phyloP scores from a whole-genome alignment of 2,888 invertebrate genomes.

The Scrobipalpa atriplicella region DNA sequence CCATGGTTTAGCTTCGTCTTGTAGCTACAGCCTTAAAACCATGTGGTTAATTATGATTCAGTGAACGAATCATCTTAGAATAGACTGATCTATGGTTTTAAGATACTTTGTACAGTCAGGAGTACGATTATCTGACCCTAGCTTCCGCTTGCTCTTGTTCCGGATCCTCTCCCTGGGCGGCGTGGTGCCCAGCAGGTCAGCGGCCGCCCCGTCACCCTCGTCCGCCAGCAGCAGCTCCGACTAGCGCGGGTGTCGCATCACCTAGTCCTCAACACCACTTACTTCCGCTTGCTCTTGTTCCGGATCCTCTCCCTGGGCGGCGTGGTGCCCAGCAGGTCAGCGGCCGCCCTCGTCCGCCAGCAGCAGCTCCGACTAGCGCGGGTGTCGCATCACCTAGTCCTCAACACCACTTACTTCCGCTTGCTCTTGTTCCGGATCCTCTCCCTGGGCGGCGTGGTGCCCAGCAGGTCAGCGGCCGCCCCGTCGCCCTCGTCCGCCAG shows the following conservation, averaged over 20 bases:
- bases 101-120: too few species aligned
- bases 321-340: slow-evolving; percentile 88
- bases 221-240: slow-evolving; percentile 62
- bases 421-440: slow-evolving; percentile 85
- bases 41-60: too few species aligned
- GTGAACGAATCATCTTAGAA: too few species aligned
- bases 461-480: slow-evolving; percentile 85
- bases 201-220: slow-evolving; percentile 74
- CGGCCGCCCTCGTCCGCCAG: slow-evolving; percentile 74
- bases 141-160: slow-evolving; percentile 83
- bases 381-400: slow-evolving; percentile 67
- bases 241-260: neutral
- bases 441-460: slow-evolving; percentile 91
- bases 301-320: slow-evolving; percentile 89
- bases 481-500: slow-evolving; percentile 72
- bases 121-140: too few species aligned
- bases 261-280: too few species aligned
- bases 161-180: slow-evolving; percentile 90
- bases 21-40: too few species aligned
- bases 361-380: slow-evolving; percentile 50
- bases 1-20: too few species aligned
- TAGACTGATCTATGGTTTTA: too few species aligned
- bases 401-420: slow-evolving; percentile 75
- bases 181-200: slow-evolving; percentile 88
- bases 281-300: slow-evolving; percentile 83